A percentile compares a stretch with the other conserved stretches of the same genome.
phyloP scores from a whole-genome alignment of 2,888 invertebrate species.

The Hedychridium roseum region DNA sequence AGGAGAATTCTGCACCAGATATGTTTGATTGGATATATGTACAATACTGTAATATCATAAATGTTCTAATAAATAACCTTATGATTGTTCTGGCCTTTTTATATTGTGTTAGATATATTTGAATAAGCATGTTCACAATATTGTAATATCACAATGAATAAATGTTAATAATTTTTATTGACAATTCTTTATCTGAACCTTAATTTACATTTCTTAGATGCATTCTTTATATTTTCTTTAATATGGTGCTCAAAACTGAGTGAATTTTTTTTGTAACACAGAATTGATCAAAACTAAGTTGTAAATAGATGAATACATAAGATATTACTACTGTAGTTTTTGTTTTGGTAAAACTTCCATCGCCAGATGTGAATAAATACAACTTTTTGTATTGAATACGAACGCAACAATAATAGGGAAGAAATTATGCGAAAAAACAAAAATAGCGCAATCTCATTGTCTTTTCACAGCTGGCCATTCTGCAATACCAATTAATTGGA shows the following conservation, averaged over 20 bases:
- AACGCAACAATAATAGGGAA: too few relatives aligned
- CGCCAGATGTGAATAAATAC: too few relatives aligned
- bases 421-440: too few relatives aligned
- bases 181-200: neutral
- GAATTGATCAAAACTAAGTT: constrained; percentile 13
- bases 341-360: too few relatives aligned
- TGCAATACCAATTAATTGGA: too few relatives aligned
- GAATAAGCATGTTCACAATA: neutral
- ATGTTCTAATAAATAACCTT: neutral
- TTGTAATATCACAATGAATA: neutral
- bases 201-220: neutral
- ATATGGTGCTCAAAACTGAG: constrained; percentile 6
- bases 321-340: neutral
- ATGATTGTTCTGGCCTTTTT: neutral
- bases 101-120: too few relatives aligned
- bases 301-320: constrained; percentile 6
- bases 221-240: constrained; percentile 10
- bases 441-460: too few relatives aligned
- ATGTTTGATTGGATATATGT: neutral
- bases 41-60: neutral
- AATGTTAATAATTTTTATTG: constrained; percentile 4
- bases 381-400: too few relatives aligned
- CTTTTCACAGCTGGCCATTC: too few relatives aligned
- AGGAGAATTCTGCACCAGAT: neutral
- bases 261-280: constrained; percentile 1